Base-by-base conservation (phyloP, 2,888 invertebrate species). In the Synergus umbraculus region DNA sequence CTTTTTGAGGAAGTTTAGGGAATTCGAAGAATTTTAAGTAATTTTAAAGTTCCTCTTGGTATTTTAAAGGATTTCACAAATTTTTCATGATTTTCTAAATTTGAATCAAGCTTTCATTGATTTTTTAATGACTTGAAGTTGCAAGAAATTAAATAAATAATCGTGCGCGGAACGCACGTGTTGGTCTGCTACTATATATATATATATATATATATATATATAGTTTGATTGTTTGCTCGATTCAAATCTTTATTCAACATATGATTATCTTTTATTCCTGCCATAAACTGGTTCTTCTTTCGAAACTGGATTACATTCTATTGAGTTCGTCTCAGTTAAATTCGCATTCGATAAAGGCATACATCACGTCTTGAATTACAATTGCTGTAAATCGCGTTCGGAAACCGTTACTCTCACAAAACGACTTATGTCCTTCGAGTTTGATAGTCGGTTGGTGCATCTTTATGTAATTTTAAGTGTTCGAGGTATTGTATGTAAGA, bases 401-500 rank as follows among this genome's bases (percentile, higher is more conserved):
- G 73, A 73, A 73, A 54, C 73, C 73, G 73, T 73, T 73, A 73
- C 73, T 73, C 73, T 73, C 49, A 29, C 73, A 49, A 49, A 73
- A 54, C 73, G 73, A 73, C 73, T 54, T 54, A n/a, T 49, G 73
- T 73, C 73, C 73, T 73, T 73, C 54, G 73, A 54, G 73, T 54
- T 54, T 73, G 73, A 73, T 73, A 54, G 73, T 73, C 54, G 29
- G 73, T 29, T 49, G 54, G 54, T 37, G 41, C 37, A 73, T 73
- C 73, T 73, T 73, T 58, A 73, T 73, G 73, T 73, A n/a, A 54
- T 12, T 58, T 73, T 54, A 73, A 73, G 73, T 73, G n/a, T 73
- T 37, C 73, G 54, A 73, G 37, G 73, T n/a, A 58, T 73, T 73
- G 73, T 73, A 73, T 58, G 73, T n/a, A 73, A 54, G 37, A 73